Conservation (phyloP, 2,113 vertebrate species). For the Edolisoma coerulescens region DNA sequence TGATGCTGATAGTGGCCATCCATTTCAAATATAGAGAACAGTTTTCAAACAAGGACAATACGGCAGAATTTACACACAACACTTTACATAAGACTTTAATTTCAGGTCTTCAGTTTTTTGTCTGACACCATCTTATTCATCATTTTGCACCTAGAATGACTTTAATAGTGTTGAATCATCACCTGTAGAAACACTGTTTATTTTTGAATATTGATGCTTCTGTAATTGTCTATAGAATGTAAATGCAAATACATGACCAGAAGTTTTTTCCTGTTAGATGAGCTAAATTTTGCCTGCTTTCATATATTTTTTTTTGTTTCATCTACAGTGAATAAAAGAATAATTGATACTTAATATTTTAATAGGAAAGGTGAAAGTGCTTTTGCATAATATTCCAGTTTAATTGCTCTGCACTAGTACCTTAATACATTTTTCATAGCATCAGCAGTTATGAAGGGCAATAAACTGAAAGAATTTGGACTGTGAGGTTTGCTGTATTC, state of each 20-base stretch:
- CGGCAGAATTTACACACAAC: not conserved
- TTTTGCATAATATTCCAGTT: not conserved
- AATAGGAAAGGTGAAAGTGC: slow-evolving; percentile 27
- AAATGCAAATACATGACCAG: not conserved
- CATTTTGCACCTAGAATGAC: not conserved
- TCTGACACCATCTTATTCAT: not conserved
- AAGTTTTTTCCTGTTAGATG: not conserved
- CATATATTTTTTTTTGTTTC: not conserved
- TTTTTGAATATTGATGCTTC: not conserved
- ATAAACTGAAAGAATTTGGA: not conserved
- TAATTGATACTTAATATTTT: slow-evolving; percentile 41
- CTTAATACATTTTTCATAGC: not conserved
- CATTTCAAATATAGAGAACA: not conserved
- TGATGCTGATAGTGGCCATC: not conserved
- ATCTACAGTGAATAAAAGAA: not conserved
- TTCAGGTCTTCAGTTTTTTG: not conserved
- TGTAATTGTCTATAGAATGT: not conserved
- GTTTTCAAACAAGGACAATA: not conserved
- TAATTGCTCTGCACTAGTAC: not conserved
- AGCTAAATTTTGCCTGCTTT: not conserved
- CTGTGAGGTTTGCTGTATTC: not conserved
- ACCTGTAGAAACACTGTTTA: not conserved
- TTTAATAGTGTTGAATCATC: not conserved
- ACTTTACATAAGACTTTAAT: not conserved
- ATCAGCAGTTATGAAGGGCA: not conserved